Evolutionary conservation across 2,113 vertebrate genomes (phyloP).

Genomic region (Rhea pennata): DNA sequence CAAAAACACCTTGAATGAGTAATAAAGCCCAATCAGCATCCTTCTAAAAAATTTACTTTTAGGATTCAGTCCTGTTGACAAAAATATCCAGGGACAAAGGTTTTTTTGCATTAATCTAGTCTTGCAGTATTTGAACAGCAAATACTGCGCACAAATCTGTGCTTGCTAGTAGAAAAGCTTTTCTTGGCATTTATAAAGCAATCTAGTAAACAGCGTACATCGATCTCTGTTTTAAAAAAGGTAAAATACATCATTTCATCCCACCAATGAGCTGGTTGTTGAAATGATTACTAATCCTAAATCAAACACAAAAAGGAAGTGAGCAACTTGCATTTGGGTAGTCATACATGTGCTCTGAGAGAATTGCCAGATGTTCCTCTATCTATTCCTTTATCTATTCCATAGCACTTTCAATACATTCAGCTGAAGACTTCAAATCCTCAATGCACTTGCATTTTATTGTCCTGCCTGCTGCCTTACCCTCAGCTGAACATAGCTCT

Average conservation of each 20-base stretch:
- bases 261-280: background rate
- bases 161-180: background rate
- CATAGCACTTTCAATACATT: background rate
- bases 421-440: background rate
- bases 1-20: background rate
- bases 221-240: background rate
- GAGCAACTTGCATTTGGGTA: background rate
- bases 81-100: background rate
- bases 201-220: background rate
- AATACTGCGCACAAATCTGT: background rate
- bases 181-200: background rate
- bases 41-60: background rate
- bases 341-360: background rate
- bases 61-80: background rate
- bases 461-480: background rate
- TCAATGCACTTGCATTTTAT: background rate
- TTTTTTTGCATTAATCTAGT: background rate
- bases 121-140: background rate
- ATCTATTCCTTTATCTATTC: background rate
- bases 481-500: rapidly evolving
- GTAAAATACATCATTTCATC: background rate
- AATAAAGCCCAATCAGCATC: background rate
- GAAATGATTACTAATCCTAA: background rate
- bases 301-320: background rate
- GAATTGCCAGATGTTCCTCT: background rate